Evolutionary conservation across 2,888 invertebrate species (phyloP).

Genomic region (Auanema sp.): DNA sequence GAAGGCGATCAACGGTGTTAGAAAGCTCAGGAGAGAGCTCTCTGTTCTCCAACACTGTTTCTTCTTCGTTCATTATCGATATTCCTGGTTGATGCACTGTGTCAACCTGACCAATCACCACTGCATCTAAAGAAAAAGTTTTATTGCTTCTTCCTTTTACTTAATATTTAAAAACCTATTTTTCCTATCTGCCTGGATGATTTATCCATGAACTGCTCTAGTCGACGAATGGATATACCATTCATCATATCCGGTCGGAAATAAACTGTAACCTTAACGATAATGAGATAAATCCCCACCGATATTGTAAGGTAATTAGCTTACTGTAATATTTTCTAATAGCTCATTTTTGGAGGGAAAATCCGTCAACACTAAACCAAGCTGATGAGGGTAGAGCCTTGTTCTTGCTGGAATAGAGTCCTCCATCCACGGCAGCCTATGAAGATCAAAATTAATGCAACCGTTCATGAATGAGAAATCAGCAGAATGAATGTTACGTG

Average conservation of each 20-base stretch:
- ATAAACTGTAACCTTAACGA: conserved; percentile 13
- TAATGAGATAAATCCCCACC: neutral
- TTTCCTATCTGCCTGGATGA: conserved; percentile 14
- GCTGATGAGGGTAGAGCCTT: conserved; percentile 14
- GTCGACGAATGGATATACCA: neutral
- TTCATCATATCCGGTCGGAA: conserved; percentile 6
- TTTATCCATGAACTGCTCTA: conserved; percentile 19
- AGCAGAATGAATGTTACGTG: neutral
- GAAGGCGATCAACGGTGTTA: too few relatives aligned
- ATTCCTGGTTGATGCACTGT: conserved; percentile 16
- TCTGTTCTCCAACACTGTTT: conserved; percentile 8
- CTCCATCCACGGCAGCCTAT: conserved; percentile 2
- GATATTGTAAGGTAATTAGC: neutral
- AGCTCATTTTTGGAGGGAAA: conserved; percentile 4
- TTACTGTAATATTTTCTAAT: too few relatives aligned
- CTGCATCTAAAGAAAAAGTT: conserved; percentile 8
- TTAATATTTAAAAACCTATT: conserved; percentile 8
- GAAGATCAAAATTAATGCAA: neutral
- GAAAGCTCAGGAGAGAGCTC: too few relatives aligned
- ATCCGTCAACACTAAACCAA: conserved; percentile 14
- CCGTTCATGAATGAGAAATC: neutral
- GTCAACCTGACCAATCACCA: conserved; percentile 5
- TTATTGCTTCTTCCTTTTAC: neutral
- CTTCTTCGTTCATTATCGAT: conserved; percentile 17
- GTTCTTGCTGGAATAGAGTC: conserved; percentile 12